These are phyloP conservation scores for Cynaeus angustus DNA, from an alignment of 2,888 invertebrate genomes.

Conservation along the genomic window DNA sequence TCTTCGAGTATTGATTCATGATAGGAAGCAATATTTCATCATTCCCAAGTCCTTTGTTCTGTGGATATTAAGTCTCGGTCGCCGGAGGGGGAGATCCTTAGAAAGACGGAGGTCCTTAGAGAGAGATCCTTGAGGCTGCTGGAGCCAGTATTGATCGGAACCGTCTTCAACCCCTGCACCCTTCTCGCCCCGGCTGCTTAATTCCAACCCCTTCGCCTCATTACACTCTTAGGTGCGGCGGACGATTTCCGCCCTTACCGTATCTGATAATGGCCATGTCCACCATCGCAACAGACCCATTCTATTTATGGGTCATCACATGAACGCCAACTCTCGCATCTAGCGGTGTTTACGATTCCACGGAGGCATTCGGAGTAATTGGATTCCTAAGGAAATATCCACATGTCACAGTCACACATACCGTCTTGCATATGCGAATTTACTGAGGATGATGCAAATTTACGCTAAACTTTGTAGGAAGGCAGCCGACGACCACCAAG, in stretches of 20 bases:
- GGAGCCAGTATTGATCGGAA: slow-evolving; percentile 67
- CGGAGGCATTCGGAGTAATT: slow-evolving; percentile 53
- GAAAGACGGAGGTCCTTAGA: slow-evolving; percentile 48
- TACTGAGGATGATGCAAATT: neutral
- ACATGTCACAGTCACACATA: slow-evolving; percentile 9
- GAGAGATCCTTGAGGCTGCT: slow-evolving; percentile 66
- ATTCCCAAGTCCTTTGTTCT: slow-evolving; percentile 30
- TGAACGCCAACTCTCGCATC: slow-evolving; percentile 54
- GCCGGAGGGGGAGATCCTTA: slow-evolving; percentile 44
- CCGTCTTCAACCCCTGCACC: slow-evolving; percentile 62
- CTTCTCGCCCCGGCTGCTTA: slow-evolving; percentile 64
- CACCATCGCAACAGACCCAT: slow-evolving; percentile 56
- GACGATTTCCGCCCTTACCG: slow-evolving; percentile 69
- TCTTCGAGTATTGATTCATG: no score
- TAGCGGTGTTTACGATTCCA: slow-evolving; percentile 53
- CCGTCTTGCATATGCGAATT: slow-evolving; percentile 3
- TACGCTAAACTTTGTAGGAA: no score
- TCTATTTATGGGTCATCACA: slow-evolving; percentile 64
- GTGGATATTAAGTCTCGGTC: slow-evolving; percentile 21
- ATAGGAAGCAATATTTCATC: no score
- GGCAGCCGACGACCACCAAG: no score
- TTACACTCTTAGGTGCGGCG: slow-evolving; percentile 69
- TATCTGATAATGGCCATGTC: slow-evolving; percentile 66
- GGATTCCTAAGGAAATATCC: slow-evolving; percentile 57
- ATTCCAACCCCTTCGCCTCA: slow-evolving; percentile 70